A percentile compares a stretch with the other conserved stretches of the same genome.
Conservation (phyloP, 2,113 vertebrate species). For the Grus americana region DNA sequence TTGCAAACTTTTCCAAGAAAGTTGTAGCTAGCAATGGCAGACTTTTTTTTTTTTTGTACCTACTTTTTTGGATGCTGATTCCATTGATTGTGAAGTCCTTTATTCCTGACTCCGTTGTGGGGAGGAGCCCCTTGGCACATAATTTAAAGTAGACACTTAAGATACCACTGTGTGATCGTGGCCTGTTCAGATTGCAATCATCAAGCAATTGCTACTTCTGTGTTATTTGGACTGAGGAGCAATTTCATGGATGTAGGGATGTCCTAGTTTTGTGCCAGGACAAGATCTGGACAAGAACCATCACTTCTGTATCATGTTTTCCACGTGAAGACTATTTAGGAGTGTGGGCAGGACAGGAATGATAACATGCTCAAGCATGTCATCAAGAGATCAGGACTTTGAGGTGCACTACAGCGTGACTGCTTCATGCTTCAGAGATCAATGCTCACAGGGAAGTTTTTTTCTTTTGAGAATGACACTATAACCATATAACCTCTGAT, state of each 20-base stretch:
- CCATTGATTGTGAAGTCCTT: background rate
- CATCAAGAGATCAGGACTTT: background rate
- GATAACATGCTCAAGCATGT: background rate
- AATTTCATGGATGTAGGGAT: background rate
- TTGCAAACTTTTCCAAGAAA: background rate
- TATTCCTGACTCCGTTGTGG: background rate
- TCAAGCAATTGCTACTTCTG: background rate
- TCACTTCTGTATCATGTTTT: background rate
- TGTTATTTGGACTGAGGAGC: accelerated
- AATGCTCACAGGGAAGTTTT: background rate
- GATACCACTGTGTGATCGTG: background rate
- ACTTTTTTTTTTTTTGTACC: background rate
- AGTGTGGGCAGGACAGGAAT: background rate
- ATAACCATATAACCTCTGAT: background rate
- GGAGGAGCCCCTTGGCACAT: background rate
- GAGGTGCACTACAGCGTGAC: background rate
- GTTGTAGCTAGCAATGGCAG: background rate
- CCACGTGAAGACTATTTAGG: background rate
- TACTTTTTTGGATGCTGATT: background rate
- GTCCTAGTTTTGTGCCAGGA: background rate
- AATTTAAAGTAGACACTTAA: background rate
- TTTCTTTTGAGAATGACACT: background rate
- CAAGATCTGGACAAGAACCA: background rate
- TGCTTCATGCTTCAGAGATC: background rate
- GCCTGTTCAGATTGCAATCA: background rate